Evolutionary conservation across 2,797 vertebrate species (phyloP).

Genomic region (Apodemus agrarius): DNA sequence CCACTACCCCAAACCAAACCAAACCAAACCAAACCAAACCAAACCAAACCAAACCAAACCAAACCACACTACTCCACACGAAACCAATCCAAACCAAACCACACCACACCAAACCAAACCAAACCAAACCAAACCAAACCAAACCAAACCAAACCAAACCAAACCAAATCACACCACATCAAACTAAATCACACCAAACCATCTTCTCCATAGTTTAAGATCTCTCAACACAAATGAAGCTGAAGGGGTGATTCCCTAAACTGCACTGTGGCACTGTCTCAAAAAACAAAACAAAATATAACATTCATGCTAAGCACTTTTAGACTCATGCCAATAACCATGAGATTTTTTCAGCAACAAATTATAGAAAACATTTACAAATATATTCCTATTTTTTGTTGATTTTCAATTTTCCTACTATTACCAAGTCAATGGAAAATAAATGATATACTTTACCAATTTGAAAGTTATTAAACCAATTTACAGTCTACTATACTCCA

Average conservation of each 20-base stretch:
- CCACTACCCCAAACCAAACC: background rate
- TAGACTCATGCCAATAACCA: background rate
- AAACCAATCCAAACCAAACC: fast-evolving
- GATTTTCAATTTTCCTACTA: background rate
- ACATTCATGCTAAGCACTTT: background rate
- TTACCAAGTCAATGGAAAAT: background rate
- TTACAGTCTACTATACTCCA: background rate
- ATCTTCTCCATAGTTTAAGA: background rate
- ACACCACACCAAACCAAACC: too few relatives aligned
- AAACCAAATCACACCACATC: too few relatives aligned
- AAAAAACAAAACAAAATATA: background rate
- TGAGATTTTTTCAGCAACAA: background rate
- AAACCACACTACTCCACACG: fast-evolving
- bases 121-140: fast-evolving
- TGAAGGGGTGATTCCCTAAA: background rate
- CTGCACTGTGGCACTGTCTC: background rate
- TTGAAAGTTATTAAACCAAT: background rate
- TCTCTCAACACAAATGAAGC: too few relatives aligned
- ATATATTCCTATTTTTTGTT: background rate
- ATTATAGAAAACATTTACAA: background rate
- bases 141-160: too few relatives aligned
- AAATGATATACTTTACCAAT: background rate
- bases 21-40: too few relatives aligned
- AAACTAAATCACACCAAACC: background rate
- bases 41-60: too few relatives aligned